phyloP scores from a whole-genome alignment of 2,113 vertebrate genomes.

The Dromas ardeola region DNA sequence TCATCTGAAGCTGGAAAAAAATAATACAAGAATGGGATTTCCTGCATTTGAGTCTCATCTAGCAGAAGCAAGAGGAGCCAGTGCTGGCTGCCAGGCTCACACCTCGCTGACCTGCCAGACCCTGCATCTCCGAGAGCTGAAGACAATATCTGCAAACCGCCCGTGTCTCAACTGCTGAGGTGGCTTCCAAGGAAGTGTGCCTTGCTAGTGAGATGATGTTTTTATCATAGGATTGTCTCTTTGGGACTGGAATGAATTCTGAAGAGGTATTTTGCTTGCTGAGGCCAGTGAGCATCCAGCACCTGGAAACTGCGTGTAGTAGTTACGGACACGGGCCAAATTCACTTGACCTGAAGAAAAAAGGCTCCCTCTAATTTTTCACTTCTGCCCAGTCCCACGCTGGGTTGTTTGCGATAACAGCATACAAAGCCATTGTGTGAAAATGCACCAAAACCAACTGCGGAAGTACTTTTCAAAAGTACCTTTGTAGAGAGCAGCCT shows the following conservation, averaged over 20 bases:
- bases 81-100: neutral
- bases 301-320: neutral
- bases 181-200: neutral
- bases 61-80: neutral
- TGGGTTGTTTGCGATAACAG: neutral
- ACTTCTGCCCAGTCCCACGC: fast-evolving
- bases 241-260: neutral
- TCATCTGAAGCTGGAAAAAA: neutral
- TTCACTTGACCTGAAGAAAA: neutral
- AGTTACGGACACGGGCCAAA: neutral
- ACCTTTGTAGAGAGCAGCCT: neutral
- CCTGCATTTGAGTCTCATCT: neutral
- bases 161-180: neutral
- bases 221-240: neutral
- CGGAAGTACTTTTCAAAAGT: neutral
- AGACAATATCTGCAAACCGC: neutral
- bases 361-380: neutral
- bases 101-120: neutral
- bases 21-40: neutral
- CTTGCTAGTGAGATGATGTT: neutral
- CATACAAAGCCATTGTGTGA: neutral
- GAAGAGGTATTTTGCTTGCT: neutral
- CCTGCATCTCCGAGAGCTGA: neutral
- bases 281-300: neutral
- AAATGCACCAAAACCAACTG: neutral